Evolutionary conservation across 2,797 vertebrate species (phyloP), one percentile per base, ranked within the genome.

Genomic region (Mus minutoides): DNA sequence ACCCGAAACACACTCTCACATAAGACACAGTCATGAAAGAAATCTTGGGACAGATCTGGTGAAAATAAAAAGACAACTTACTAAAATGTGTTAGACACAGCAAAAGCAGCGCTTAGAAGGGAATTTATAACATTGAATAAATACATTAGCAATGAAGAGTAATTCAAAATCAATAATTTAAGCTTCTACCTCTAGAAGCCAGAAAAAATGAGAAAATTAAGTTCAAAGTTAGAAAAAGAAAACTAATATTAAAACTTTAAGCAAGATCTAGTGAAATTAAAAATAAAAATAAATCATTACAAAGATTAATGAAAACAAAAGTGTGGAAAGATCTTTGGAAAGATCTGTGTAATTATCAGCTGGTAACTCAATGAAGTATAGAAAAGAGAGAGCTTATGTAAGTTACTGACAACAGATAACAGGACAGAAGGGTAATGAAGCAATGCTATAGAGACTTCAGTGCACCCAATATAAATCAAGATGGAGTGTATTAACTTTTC

Each of bases 1-100:
- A 78, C 58, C 37, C 17, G 31, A 62, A 78, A 90, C 40, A 49
- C 13, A 73, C 67, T 83, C 46, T 40, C 40, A 75, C 43, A 46
- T 29, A 83, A 91, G 14, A 60, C 3, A 3, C 24, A 46, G 88
- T 24, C 49, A 56, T 8, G 49, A 49, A 43, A 69, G 6, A 83
- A n/a, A n/a, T 91, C 76, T 69, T 6, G 34, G 73, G 64, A 58
- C 43, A 78, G 34, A 73, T 58, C 19, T 58, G 17, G 54, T 76
- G 34, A 94, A 90, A 87, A 58, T 86, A 73, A 24, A 90, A 79
- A 75, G n/a, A 83, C 26, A 88, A 85, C 60, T 79, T 93, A 78
- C 52, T 11, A 52, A 95, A 94, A 87, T 52, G 73, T 85, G n/a
- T 85, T 31, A 26, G 71, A 43, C 93, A 75, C 34, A 89, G 62